phyloP scores from a whole-genome alignment of 2,888 invertebrate genomes.

The Rhodophaea formosa region DNA sequence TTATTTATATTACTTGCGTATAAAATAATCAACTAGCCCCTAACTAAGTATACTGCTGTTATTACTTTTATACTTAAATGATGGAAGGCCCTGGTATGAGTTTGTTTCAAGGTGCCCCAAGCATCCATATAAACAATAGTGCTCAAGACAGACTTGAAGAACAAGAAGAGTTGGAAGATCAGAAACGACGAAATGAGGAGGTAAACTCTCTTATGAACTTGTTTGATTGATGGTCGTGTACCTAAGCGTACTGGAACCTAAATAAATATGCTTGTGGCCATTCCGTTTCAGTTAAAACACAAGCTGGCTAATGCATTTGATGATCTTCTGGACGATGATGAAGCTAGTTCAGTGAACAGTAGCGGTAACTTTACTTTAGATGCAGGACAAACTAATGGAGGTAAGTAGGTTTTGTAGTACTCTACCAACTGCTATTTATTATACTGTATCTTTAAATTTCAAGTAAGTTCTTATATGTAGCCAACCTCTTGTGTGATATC shows the following conservation, averaged over 20 bases:
- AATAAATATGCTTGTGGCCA: slow-evolving; percentile 1
- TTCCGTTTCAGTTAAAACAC: slow-evolving; percentile 80
- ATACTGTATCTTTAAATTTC: background rate
- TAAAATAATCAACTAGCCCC: background rate
- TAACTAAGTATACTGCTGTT: background rate
- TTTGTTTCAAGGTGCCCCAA: slow-evolving; percentile 85
- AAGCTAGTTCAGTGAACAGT: slow-evolving; percentile 82
- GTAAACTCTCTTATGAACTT: slow-evolving; percentile 50
- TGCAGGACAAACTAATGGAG: slow-evolving; percentile 58
- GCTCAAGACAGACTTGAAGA: slow-evolving; percentile 84
- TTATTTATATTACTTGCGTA: background rate
- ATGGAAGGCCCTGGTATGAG: slow-evolving; percentile 86
- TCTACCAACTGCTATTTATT: background rate
- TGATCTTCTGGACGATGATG: slow-evolving; percentile 85
- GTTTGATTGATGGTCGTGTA: too few species aligned
- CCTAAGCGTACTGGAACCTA: background rate
- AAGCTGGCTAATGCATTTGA: slow-evolving; percentile 85
- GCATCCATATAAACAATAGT: slow-evolving; percentile 84
- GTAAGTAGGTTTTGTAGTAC: slow-evolving; percentile 26
- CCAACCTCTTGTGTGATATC: too few species aligned
- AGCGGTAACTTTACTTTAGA: slow-evolving; percentile 73
- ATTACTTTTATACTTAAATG: background rate
- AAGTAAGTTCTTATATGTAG: background rate
- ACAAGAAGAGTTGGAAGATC: slow-evolving; percentile 85
- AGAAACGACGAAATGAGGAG: slow-evolving; percentile 84